Conservation (phyloP, 2,113 vertebrate species). For the Megaceryle maxima region DNA sequence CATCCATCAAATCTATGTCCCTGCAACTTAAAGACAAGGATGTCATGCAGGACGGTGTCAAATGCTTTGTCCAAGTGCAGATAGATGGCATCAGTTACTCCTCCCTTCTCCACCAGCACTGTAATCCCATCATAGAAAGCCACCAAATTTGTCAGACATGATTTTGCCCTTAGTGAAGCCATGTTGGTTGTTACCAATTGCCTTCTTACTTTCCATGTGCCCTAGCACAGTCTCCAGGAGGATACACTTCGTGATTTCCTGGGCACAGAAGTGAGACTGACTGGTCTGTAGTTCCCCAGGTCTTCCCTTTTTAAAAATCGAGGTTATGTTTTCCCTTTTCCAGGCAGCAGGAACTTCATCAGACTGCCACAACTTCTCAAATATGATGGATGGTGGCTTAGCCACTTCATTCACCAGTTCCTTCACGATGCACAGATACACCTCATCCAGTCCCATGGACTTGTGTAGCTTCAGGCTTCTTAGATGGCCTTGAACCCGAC, state of each 20-base stretch:
- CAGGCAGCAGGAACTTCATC: too few relatives aligned
- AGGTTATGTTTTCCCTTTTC: not conserved
- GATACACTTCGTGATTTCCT: not conserved
- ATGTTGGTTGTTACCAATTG: too few relatives aligned
- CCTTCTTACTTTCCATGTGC: not conserved
- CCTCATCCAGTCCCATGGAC: not conserved
- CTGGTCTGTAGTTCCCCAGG: not conserved
- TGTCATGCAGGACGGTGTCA: too few relatives aligned
- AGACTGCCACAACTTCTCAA: too few relatives aligned
- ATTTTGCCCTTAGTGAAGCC: not conserved
- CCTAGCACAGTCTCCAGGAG: not conserved
- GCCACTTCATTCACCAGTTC: not conserved
- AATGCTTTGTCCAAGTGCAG: not conserved
- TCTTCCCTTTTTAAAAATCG: not conserved
- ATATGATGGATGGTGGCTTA: not conserved
- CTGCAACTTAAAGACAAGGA: not conserved
- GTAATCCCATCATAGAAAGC: not conserved
- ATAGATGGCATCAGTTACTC: not conserved
- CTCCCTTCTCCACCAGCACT: not conserved
- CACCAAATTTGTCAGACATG: too few relatives aligned
- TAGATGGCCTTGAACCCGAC: not conserved
- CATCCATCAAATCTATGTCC: too few relatives aligned
- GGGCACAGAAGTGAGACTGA: not conserved
- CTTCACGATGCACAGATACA: not conserved
- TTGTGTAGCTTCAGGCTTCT: not conserved